Evolutionary conservation across 2,113 vertebrate species (phyloP).

Genomic region (Hippocampus guttulatus): DNA sequence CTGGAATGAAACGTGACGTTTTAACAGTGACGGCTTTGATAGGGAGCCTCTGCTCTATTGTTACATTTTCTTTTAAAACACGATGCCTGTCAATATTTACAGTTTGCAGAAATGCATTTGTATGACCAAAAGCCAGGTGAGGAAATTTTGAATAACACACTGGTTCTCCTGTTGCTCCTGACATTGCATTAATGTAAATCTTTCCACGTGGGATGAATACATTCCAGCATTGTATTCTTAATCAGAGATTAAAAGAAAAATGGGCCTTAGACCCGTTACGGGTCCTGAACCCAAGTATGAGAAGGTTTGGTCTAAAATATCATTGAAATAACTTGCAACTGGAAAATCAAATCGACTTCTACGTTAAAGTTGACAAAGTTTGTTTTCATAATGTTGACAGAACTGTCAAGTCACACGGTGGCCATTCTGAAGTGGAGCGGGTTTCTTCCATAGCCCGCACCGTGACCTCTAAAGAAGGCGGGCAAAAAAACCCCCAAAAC

Average conservation of each 20-base stretch:
- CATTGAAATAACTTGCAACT: neutral
- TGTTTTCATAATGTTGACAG: slow-evolving; percentile 6
- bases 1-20: slow-evolving; percentile 38
- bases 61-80: neutral
- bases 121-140: too few relatives aligned
- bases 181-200: too few relatives aligned
- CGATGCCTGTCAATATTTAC: too few relatives aligned
- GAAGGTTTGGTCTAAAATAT: neutral
- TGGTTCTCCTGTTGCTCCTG: too few relatives aligned
- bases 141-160: too few relatives aligned
- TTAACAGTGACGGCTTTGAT: slow-evolving; percentile 22
- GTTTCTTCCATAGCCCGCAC: neutral
- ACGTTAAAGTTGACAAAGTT: neutral
- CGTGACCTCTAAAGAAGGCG: slow-evolving; percentile 51
- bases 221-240: neutral
- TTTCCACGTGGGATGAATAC: neutral
- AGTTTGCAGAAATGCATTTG: too few relatives aligned
- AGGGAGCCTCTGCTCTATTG: neutral
- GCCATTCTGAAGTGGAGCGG: neutral
- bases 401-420: slow-evolving; percentile 10
- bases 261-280: neutral
- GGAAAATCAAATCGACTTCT: neutral
- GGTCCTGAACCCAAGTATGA: neutral
- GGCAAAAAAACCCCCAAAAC: slow-evolving; percentile 35
- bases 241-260: neutral